Conservation (phyloP, 2,888 invertebrate species). For the Synergus umbraculus region DNA sequence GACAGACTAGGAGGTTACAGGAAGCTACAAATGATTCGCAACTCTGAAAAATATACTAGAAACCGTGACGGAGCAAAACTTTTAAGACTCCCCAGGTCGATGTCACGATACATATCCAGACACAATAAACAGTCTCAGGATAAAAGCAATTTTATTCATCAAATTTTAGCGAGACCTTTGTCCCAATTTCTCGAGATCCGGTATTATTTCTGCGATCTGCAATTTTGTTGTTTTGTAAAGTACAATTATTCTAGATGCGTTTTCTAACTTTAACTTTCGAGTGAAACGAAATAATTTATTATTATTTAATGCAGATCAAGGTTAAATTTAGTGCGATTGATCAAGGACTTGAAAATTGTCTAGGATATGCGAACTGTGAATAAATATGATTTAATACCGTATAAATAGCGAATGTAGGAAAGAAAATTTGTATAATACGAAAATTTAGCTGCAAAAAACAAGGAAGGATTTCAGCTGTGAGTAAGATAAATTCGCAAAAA, state of each 20-base stretch:
- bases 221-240: not conserved
- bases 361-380: not conserved
- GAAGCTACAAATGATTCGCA: constrained; percentile 20
- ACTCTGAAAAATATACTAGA: not conserved
- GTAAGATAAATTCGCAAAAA: constrained; percentile 22
- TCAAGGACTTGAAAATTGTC: not conserved
- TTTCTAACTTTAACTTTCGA: not conserved
- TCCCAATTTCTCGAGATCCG: not conserved
- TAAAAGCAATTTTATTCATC: constrained; percentile 33
- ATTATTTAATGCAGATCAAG: not conserved
- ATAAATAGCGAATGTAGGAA: constrained; percentile 9
- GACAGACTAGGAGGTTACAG: constrained; percentile 4
- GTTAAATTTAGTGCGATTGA: not conserved
- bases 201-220: not conserved
- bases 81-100: constrained; percentile 6
- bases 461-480: constrained; percentile 26
- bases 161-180: not conserved
- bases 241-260: not conserved
- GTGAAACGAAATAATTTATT: not conserved
- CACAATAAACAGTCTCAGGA: constrained; percentile 31
- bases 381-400: not conserved
- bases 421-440: constrained; percentile 29
- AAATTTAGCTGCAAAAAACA: constrained; percentile 16
- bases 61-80: not conserved
- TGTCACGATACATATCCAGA: constrained; percentile 30